These are phyloP conservation scores for Oscheius sp. DNA, from an alignment of 1,140 invertebrate genomes.

Conservation along the genomic window DNA sequence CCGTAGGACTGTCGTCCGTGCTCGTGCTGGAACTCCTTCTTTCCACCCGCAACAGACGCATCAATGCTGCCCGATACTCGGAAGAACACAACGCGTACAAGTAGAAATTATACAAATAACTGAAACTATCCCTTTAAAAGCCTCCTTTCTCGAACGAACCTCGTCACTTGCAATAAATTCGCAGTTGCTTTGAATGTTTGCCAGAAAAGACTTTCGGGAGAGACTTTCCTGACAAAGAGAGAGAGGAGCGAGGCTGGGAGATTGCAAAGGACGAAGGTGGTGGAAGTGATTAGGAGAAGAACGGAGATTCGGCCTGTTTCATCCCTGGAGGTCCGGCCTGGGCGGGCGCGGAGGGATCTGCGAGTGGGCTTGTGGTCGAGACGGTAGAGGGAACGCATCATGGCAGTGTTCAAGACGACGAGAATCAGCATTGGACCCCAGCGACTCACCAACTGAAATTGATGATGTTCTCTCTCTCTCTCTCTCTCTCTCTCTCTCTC, in stretches of 20 bases:
- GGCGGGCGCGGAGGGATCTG: neutral
- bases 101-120: slow-evolving; percentile 55
- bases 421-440: slow-evolving; percentile 53
- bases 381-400: slow-evolving; percentile 37
- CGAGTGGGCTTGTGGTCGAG: slow-evolving; percentile 35
- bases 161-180: slow-evolving; percentile 55
- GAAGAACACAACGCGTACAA: slow-evolving; percentile 48
- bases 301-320: slow-evolving; percentile 47
- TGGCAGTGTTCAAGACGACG: slow-evolving; percentile 49
- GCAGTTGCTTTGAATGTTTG: slow-evolving; percentile 56
- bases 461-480: neutral
- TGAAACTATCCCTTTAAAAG: slow-evolving; percentile 32
- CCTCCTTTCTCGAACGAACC: slow-evolving; percentile 45
- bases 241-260: slow-evolving; percentile 46
- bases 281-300: slow-evolving; percentile 52
- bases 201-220: slow-evolving; percentile 23
- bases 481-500: neutral
- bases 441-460: slow-evolving; percentile 49
- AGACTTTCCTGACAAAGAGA: slow-evolving; percentile 16
- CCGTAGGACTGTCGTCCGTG: slow-evolving; percentile 20
- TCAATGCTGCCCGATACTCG: slow-evolving; percentile 52
- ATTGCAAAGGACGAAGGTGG: slow-evolving; percentile 55
- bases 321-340: slow-evolving; percentile 6
- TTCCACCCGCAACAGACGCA: slow-evolving; percentile 23
- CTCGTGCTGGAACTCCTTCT: neutral